Base-by-base conservation (phyloP, 2,888 invertebrate genomes). In the Dione vanillae region DNA sequence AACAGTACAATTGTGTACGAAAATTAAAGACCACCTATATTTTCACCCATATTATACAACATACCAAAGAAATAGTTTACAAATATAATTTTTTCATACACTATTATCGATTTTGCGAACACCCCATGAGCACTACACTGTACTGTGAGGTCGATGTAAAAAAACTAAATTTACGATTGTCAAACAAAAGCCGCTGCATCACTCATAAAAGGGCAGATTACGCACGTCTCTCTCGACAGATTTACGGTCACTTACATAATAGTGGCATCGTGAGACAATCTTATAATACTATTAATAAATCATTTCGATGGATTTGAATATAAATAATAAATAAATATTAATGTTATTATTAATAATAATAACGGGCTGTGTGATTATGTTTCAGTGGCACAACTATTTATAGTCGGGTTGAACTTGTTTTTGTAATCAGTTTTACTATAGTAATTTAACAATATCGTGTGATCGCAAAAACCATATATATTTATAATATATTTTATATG, bases 141-240 rank as follows among this genome's bases (percentile, higher is more conserved):
- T 74, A 11, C 49, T 52, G 12, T 52, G 51, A 20, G 51, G 20
- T 27, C 52, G 74, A 67, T 72, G 62, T 70, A 70, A 76, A 78
- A 77, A 78, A 77, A 76, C 71, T 73, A 82, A 86, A 90, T 90
- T 89, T 89, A 90, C 82, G 87, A 82, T 76, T 79, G 74, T 80
- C 78, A 82, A 84, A 88, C 90, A 92, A 92, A 88, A 84, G 80
- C 78, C 82, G 89, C 90, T 91, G 85, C 90, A 91, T 92, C 92
- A 92, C 87, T 92, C 92, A 92, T 91, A 91, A 91, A 88, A 61
- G 87, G 85, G 83, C 85, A 90, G 91, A 91, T 92, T 91, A 90
- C 82, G 83, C 81, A 83, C 84, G 87, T 86, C 86, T 67, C 70
- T 76, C 77, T 76, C 70, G 89, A 85, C 89, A 89, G 89, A 92